phyloP scores from a whole-genome alignment of 2,797 vertebrate genomes.

The Falco biarmicus region DNA sequence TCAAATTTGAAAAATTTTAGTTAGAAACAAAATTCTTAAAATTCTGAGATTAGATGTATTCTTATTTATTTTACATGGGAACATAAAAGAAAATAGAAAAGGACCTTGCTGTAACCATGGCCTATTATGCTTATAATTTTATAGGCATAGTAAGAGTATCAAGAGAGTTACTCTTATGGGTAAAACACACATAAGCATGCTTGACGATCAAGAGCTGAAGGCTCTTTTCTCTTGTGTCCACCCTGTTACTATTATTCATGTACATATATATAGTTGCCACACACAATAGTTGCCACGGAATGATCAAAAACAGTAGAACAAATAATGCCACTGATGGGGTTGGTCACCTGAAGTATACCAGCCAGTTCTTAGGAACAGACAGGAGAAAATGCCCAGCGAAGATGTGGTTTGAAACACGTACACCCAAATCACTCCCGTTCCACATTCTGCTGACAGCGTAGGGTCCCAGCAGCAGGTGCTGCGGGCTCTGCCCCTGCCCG shows the following conservation, averaged over 20 bases:
- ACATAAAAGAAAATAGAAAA: neutral
- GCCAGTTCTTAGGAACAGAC: neutral
- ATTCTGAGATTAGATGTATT: neutral
- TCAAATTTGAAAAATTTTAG: neutral
- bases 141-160: neutral
- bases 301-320: neutral
- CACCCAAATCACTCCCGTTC: neutral
- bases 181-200: rapidly evolving
- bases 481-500: neutral
- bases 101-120: neutral
- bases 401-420: rapidly evolving
- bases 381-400: neutral
- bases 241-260: neutral
- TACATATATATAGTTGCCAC: neutral
- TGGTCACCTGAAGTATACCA: neutral
- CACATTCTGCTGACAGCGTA: neutral
- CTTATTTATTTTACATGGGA: neutral
- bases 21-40: neutral
- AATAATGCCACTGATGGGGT: neutral
- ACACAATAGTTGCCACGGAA: neutral
- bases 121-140: neutral
- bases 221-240: neutral
- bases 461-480: rapidly evolving
- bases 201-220: neutral
- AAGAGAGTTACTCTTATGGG: neutral